Percentiles rank a stretch among this genome's conserved stretches.
These are phyloP conservation scores for Bagarius yarrelli DNA, from an alignment of 2,113 vertebrate species.

Conservation along the genomic window DNA sequence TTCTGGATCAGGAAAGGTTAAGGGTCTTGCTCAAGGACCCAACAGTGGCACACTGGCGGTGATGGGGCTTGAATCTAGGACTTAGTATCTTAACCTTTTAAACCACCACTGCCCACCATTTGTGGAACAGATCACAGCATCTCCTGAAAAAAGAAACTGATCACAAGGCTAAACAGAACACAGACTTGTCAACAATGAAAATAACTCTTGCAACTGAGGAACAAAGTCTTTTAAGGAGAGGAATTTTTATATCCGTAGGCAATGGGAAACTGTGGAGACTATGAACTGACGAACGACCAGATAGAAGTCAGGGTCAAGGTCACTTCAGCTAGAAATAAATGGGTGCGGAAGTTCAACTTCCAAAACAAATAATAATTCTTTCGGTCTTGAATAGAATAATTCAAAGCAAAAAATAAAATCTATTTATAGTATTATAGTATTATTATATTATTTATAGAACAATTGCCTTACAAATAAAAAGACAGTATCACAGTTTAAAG, in stretches of 20 bases:
- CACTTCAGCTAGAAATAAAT: background rate
- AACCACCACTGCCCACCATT: no score
- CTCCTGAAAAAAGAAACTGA: constrained; percentile 22
- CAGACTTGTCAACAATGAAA: background rate
- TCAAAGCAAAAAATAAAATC: background rate
- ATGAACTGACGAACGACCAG: background rate
- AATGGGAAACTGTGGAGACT: background rate
- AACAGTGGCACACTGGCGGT: no score
- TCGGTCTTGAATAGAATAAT: no score
- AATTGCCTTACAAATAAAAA: no score
- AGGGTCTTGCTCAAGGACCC: no score
- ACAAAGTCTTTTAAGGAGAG: background rate
- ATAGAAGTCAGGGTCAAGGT: no score
- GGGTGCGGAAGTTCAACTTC: background rate
- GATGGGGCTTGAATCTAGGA: no score
- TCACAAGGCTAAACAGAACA: background rate
- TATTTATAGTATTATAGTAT: background rate
- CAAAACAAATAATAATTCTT: no score
- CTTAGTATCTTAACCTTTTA: no score
- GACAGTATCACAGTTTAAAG: background rate
- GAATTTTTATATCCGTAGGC: background rate
- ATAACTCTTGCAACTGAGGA: background rate
- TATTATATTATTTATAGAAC: no score
- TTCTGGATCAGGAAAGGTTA: no score
- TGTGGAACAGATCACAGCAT: background rate